Conservation (phyloP, 2,797 vertebrate genomes). For the Glossophaga mutica region DNA sequence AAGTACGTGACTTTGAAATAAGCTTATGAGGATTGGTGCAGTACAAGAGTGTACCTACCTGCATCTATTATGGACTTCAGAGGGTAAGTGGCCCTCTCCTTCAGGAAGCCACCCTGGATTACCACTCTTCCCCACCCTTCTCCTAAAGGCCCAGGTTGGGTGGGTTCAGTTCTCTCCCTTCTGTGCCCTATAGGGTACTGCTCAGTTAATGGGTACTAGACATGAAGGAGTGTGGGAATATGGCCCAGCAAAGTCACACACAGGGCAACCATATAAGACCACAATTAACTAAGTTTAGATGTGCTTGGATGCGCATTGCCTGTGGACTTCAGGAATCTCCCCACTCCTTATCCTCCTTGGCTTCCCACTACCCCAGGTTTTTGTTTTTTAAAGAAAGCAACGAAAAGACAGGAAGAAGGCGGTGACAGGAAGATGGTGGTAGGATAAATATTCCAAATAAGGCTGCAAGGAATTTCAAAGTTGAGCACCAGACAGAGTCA, state of each 20-base stretch:
- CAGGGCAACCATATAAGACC: background rate
- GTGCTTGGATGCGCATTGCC: background rate
- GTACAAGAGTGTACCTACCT: background rate
- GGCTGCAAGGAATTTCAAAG: background rate
- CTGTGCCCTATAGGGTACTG: background rate
- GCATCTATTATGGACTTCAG: background rate
- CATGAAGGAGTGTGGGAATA: background rate
- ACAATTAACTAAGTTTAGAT: background rate
- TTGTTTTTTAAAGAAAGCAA: constrained; percentile 48
- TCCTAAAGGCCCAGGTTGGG: background rate
- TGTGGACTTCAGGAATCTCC: background rate
- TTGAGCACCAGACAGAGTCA: background rate
- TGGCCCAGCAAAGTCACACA: background rate
- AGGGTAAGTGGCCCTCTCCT: rapidly evolving
- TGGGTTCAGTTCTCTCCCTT: background rate
- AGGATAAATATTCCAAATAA: background rate
- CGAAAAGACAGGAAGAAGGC: background rate
- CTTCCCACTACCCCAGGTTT: background rate
- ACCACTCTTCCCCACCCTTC: rapidly evolving
- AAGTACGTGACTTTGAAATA: background rate
- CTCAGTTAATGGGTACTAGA: background rate
- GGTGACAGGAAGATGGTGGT: background rate
- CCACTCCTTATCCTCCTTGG: background rate
- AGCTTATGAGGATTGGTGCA: rapidly evolving
- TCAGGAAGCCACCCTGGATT: background rate